Percentiles rank a stretch among this genome's conserved stretches.
These are phyloP conservation scores for Oxyruncus cristatus DNA, from an alignment of 2,113 vertebrate species.

Conservation along the genomic window DNA sequence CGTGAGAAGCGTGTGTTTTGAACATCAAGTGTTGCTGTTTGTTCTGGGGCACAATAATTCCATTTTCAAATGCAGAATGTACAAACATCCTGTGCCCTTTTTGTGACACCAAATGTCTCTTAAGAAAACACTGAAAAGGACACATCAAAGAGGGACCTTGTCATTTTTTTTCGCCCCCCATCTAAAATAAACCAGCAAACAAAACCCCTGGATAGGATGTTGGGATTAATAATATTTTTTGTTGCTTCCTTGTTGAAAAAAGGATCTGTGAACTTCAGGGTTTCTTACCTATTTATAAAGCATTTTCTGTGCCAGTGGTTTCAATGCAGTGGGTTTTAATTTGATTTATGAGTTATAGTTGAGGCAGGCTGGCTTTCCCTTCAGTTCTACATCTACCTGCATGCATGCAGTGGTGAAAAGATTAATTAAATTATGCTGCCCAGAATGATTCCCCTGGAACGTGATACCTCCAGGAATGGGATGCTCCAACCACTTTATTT, in stretches of 20 bases:
- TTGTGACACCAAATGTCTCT: not conserved
- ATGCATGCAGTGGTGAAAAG: not conserved
- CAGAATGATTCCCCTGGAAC: not conserved
- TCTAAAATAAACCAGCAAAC: not conserved
- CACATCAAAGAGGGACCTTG: not conserved
- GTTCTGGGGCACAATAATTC: slow-evolving; percentile 22
- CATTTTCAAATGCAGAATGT: not conserved
- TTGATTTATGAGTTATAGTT: not conserved
- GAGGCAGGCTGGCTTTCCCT: not conserved
- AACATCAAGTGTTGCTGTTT: not conserved
- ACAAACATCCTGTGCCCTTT: slow-evolving; percentile 19
- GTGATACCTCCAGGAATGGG: not conserved
- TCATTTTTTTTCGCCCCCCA: too few species aligned
- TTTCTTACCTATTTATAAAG: not conserved
- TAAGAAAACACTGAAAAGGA: not conserved
- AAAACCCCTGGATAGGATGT: not conserved
- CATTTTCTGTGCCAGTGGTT: not conserved
- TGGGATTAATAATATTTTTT: not conserved
- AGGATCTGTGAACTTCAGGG: not conserved
- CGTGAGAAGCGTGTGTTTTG: not conserved
- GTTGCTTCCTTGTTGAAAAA: not conserved
- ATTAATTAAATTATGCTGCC: not conserved
- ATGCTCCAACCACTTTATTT: not conserved
- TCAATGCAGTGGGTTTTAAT: not conserved
- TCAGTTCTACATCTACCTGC: not conserved